phyloP scores from a whole-genome alignment of 2,888 invertebrate species.

The Meghimatium bilineatum region DNA sequence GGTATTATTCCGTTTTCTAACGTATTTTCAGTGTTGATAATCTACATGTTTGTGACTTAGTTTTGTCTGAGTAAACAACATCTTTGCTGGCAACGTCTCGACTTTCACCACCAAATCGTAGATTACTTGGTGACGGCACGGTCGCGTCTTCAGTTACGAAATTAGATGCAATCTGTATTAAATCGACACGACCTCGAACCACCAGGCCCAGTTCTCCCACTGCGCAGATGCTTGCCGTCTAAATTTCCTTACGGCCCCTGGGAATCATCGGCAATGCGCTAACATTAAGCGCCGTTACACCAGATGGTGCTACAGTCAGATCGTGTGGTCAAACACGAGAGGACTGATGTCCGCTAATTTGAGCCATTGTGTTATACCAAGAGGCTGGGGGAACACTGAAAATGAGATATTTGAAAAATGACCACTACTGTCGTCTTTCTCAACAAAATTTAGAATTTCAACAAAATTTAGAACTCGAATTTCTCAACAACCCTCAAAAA shows the following conservation, averaged over 20 bases:
- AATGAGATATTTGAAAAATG: background rate
- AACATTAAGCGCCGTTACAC: constrained; percentile 14
- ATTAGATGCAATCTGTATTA: constrained; percentile 5
- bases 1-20: no score
- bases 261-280: constrained; percentile 2
- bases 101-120: background rate
- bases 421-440: background rate
- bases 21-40: background rate
- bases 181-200: constrained; percentile 2
- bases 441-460: no score
- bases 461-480: no score
- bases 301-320: constrained; percentile 15
- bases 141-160: background rate
- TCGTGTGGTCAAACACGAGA: constrained; percentile 13
- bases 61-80: background rate
- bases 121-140: background rate
- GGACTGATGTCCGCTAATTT: constrained; percentile 11
- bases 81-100: background rate
- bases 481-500: no score
- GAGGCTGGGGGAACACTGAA: background rate
- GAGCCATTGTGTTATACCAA: background rate
- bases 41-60: background rate
- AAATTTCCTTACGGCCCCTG: background rate
- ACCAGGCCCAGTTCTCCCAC: background rate
- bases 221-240: background rate